Base-by-base conservation (phyloP, 2,113 vertebrate genomes). In the Numida meleagris region DNA sequence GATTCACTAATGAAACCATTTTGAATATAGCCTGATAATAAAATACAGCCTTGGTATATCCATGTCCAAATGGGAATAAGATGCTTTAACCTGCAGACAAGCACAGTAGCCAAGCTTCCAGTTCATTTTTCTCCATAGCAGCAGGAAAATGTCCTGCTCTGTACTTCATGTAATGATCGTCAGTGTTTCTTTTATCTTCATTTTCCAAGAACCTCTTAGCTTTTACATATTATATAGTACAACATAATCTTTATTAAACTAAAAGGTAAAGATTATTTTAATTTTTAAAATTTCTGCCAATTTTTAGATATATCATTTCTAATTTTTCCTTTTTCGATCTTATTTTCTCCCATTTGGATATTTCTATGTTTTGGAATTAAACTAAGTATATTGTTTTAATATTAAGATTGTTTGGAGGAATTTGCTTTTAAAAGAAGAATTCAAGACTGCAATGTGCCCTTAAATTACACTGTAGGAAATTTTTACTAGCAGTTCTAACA, bases 1-100 rank as follows among this genome's bases (percentile, higher is more conserved):
- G 34, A 31, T 36, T 53, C 34, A 53, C 4, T 55, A 34, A 46
- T 46, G 0, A 53, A 33, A 40, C 2, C 0, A 1, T 12, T 78
- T 66, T 61, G 16, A 2, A 1, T 33, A 19, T 67, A 42, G 12
- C 38, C 43, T 65, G 12, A 45, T 29, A 72, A 66, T 42, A 66
- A 65, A 51, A 72, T 29, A 46, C 36, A 76, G 12, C 6, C 8
- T 71, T 63, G 82, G 10, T 13, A 45, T 34, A 76, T 45, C 19
- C 10, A 31, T n/a, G 29, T 66, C 14, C 68, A 55, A 68, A 86
- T 27, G 7, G 9, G 11, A 61, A 61, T 11, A 61, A 61, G 45
- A 12, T 62, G n/a, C 3, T 71, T 71, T 50, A 45, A 29, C 14
- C 10, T 36, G 55, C 25, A n/a, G 10, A 43, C 24, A 3, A 57